Base-by-base conservation (phyloP, 2,888 invertebrate species). In the Cordilura impudica region DNA sequence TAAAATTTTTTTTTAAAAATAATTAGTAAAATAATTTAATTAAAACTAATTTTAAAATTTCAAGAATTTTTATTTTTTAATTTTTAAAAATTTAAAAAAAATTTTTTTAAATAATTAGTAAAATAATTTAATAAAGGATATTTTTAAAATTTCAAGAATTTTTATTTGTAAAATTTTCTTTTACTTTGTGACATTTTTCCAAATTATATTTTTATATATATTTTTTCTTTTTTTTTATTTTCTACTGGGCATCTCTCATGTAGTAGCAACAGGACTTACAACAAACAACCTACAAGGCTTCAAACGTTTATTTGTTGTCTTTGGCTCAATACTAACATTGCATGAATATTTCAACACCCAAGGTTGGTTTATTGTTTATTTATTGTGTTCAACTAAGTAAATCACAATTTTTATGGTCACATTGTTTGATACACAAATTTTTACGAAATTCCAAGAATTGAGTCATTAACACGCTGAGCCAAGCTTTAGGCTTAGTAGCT, bases 401-500 rank as follows among this genome's bases (percentile, higher is more conserved):
- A 56, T 29, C 10, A 21, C 3, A 10, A 63, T 29, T 45, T 66
- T 67, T 69, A 69, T 73, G 63, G 60, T 51, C 31, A 31, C 47
- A 29, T 65, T 65, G 56, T 65, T 56, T 43, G 43, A 21, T 53
- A 61, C 51, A 70, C 18, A 14, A 10, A 5, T 75, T 47, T 47
- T 53, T 8, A 10, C 26, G 10, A 14, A 21, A 12, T 78, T 78
- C 73, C 49, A 19, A 21, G 56, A 78, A 78, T 31, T 61, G 7
- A 14, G 60, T 70, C 78, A 73, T 78, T 74, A 60, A 43, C 69
- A 69, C 43, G 53, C 58, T 53, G 69, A 65, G 69, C 35, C 65
- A 70, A 74, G 65, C 63, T 66, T 74, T 60, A 58, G 61, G 49
- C 23, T 67, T 14, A 31, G 16, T 54, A 35, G n/a, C n/a, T n/a